Evolutionary conservation across 2,113 vertebrate species (phyloP).

Genomic region (Epinephelus moara): DNA sequence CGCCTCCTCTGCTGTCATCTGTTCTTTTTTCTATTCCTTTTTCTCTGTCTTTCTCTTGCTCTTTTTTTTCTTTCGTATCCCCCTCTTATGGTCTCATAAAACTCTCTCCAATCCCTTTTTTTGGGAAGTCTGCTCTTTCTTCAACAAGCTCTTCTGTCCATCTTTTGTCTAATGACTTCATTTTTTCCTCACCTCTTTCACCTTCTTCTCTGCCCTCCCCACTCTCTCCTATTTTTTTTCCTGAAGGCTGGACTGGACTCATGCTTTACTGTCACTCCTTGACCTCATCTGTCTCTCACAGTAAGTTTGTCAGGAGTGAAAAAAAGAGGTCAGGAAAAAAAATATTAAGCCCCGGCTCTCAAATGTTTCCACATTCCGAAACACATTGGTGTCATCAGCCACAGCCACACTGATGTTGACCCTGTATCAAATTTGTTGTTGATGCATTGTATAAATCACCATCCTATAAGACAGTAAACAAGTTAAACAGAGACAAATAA

Average conservation of each 20-base stretch:
- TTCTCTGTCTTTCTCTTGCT: no score
- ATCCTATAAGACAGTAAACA: no score
- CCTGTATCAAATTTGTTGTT: background rate
- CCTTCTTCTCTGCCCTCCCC: background rate
- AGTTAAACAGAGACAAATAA: background rate
- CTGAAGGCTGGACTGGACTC: constrained; percentile 20
- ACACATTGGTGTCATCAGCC: background rate
- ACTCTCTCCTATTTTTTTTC: background rate
- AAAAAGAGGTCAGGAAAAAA: constrained; percentile 20
- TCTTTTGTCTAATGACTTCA: constrained; percentile 34
- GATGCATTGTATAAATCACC: background rate
- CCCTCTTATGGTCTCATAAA: background rate
- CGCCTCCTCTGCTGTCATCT: constrained; percentile 39
- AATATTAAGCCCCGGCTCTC: background rate
- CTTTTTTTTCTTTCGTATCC: no score
- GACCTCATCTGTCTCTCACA: constrained; percentile 45
- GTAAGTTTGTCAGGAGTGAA: background rate
- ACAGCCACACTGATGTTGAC: background rate
- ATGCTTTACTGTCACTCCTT: constrained; percentile 32
- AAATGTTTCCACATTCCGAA: background rate
- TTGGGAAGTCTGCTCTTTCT: background rate
- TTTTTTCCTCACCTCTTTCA: constrained; percentile 18
- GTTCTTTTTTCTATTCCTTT: background rate
- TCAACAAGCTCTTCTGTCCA: constrained; percentile 8
- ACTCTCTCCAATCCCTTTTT: constrained; percentile 5